Percentiles rank a stretch among this genome's conserved stretches.
Evolutionary conservation across 2,888 invertebrate genomes (phyloP).

Genomic region (Venusia cambrica): DNA sequence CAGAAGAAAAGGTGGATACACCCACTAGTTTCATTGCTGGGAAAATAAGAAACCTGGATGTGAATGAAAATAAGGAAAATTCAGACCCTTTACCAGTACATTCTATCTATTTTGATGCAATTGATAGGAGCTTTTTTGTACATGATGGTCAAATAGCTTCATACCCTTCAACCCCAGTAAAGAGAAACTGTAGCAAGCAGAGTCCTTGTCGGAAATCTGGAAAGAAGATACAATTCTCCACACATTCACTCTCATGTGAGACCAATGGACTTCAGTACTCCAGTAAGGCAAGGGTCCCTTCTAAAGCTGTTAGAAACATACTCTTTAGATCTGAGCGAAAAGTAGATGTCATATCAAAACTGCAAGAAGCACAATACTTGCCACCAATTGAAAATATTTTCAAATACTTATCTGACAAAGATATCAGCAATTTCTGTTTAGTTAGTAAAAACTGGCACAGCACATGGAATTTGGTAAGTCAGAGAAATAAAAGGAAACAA

Average conservation of each 20-base stretch:
- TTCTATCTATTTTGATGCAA: slow-evolving; percentile 30
- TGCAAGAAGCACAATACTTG: slow-evolving; percentile 44
- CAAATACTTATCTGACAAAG: slow-evolving; percentile 57
- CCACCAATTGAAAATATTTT: slow-evolving; percentile 63
- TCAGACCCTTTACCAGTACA: slow-evolving; percentile 31
- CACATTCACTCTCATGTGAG: slow-evolving; percentile 64
- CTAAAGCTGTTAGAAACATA: slow-evolving; percentile 38
- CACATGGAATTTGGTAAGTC: slow-evolving; percentile 53
- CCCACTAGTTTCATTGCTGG: slow-evolving; percentile 69
- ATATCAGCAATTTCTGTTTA: slow-evolving; percentile 60
- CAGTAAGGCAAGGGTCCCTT: slow-evolving; percentile 35
- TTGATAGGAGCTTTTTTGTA: slow-evolving; percentile 29
- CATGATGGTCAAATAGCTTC: slow-evolving; percentile 40
- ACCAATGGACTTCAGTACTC: slow-evolving; percentile 48
- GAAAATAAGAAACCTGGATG: slow-evolving; percentile 59
- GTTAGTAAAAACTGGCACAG: slow-evolving; percentile 63
- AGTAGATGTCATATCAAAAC: slow-evolving; percentile 62
- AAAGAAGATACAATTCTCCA: slow-evolving; percentile 59
- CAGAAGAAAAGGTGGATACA: slow-evolving; percentile 48
- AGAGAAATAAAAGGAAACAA: slow-evolving; percentile 47
- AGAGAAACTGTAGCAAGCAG: slow-evolving; percentile 58
- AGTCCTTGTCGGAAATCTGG: slow-evolving; percentile 56
- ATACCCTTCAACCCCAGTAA: slow-evolving; percentile 68
- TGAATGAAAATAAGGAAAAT: slow-evolving; percentile 55
- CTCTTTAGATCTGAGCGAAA: slow-evolving; percentile 60